A percentile compares a stretch with the other conserved stretches of the same genome.
Conservation (phyloP, 2,797 vertebrate genomes). For the Crypturellus tataupa region DNA sequence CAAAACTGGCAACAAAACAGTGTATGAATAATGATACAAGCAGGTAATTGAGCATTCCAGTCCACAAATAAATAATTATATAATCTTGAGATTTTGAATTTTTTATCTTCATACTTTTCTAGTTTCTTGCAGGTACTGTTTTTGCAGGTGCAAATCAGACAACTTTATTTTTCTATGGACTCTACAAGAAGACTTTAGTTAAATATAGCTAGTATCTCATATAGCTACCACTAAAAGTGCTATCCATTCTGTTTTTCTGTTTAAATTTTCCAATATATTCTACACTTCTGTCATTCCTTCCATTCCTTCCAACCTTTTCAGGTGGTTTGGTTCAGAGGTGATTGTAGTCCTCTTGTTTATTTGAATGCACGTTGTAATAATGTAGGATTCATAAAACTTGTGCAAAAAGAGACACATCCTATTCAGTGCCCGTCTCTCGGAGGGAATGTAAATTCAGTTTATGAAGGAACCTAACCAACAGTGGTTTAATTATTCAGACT, state of each 20-base stretch:
- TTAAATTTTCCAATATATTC: not conserved
- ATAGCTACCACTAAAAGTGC: not conserved
- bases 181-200: not conserved
- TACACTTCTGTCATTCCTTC: not conserved
- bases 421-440: not conserved
- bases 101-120: not conserved
- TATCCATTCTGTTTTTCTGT: not conserved
- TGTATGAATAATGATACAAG: not conserved
- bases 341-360: not conserved
- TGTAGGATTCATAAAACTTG: not conserved
- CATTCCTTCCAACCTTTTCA: not conserved
- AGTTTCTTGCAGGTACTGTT: not conserved
- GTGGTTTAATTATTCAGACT: not conserved
- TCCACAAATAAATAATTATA: not conserved
- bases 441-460: not conserved
- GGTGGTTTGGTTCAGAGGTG: not conserved
- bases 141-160: not conserved
- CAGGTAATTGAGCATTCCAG: not conserved
- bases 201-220: not conserved
- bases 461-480: not conserved
- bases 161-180: not conserved
- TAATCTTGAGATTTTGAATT: fast-evolving
- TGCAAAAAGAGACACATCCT: not conserved
- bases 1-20: not conserved
- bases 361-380: not conserved